These are phyloP conservation scores for Vesta saturnalis DNA, from an alignment of 2,888 invertebrate species.

Conservation along the genomic window DNA sequence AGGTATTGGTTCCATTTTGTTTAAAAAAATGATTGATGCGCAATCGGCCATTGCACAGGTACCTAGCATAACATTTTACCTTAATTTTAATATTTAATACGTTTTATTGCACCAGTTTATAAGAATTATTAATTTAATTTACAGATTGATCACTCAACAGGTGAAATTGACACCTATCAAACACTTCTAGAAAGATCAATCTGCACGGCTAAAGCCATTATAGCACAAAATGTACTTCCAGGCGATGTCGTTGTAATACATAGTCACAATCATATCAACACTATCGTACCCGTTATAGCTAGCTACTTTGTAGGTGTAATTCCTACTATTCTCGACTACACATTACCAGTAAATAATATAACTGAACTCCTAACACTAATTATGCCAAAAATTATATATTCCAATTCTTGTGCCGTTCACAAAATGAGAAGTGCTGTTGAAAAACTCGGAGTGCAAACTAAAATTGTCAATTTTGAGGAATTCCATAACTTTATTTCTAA, in stretches of 20 bases:
- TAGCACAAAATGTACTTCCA: not conserved
- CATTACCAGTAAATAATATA: not conserved
- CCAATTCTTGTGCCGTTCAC: not conserved
- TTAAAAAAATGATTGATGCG: not conserved
- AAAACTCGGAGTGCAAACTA: not conserved
- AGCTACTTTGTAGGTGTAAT: not conserved
- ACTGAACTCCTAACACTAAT: not conserved
- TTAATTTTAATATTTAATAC: too few species aligned
- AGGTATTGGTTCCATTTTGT: not conserved
- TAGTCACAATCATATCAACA: not conserved
- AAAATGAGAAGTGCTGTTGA: not conserved
- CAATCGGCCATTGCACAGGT: not conserved
- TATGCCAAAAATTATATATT: not conserved
- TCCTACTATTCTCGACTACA: not conserved
- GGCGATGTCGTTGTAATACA: not conserved
- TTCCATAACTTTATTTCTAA: not conserved
- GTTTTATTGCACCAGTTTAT: too few species aligned
- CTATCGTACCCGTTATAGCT: not conserved
- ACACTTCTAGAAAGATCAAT: not conserved
- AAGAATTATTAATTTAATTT: too few species aligned
- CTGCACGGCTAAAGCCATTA: not conserved
- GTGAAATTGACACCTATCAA: not conserved
- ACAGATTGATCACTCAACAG: not conserved
- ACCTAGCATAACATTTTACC: too few species aligned
- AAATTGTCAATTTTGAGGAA: not conserved